Conservation (phyloP, 2,888 invertebrate genomes). For the Mallateleia sp. region DNA sequence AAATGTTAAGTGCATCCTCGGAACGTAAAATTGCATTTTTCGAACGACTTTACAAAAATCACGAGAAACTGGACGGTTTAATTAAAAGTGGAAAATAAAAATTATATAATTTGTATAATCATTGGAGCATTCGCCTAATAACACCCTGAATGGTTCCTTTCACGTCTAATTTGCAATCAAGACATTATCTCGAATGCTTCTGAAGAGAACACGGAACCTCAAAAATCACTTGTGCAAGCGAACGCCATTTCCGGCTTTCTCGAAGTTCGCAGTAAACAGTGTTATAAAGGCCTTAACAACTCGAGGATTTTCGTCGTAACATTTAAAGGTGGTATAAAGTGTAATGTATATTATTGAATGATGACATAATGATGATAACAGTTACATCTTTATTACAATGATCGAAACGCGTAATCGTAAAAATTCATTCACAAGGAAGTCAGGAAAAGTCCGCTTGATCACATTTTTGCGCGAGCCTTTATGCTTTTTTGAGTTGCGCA, state of each 20-base stretch:
- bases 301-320: constrained; percentile 53
- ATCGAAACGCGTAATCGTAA: constrained; percentile 46
- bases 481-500: neutral
- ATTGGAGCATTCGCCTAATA: constrained; percentile 24
- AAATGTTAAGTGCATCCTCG: too few species aligned
- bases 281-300: constrained; percentile 47
- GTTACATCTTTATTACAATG: constrained; percentile 68
- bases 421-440: constrained; percentile 55
- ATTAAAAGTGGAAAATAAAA: too few species aligned
- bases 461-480: constrained; percentile 3
- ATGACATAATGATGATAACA: constrained; percentile 68
- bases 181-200: constrained; percentile 55
- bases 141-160: constrained; percentile 40
- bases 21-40: too few species aligned
- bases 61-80: too few species aligned
- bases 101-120: too few species aligned
- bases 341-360: constrained; percentile 71
- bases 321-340: constrained; percentile 58
- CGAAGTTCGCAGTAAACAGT: constrained; percentile 44
- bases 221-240: constrained; percentile 59
- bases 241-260: constrained; percentile 68
- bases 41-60: too few species aligned
- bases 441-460: neutral
- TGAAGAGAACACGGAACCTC: constrained; percentile 49
- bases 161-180: constrained; percentile 64